phyloP scores from a whole-genome alignment of 1,140 invertebrate genomes.

The Hyles euphorbiae region DNA sequence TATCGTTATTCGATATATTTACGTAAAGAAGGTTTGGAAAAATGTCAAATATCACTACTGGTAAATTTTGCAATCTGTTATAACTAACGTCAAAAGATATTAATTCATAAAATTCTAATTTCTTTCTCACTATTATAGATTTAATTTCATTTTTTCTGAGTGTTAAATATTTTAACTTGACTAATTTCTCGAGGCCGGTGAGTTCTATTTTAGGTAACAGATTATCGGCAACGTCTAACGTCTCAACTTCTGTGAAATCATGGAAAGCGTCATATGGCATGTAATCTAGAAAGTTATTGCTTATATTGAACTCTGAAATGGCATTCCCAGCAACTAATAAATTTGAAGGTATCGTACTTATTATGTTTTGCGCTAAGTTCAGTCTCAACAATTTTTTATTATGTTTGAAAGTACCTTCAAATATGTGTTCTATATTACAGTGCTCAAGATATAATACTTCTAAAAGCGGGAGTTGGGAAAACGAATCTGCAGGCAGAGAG shows the following conservation, averaged over 20 bases:
- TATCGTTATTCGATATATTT: slow-evolving; percentile 63
- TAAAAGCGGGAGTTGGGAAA: slow-evolving; percentile 60
- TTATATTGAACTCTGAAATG: slow-evolving; percentile 61
- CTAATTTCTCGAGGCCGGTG: slow-evolving; percentile 56
- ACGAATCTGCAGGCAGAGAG: slow-evolving; percentile 55
- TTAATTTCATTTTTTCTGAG: slow-evolving; percentile 66
- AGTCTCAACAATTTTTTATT: slow-evolving; percentile 62
- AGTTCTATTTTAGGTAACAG: slow-evolving; percentile 61
- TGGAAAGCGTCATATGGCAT: slow-evolving; percentile 59
- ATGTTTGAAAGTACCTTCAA: slow-evolving; percentile 55
- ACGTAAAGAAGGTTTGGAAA: slow-evolving; percentile 66
- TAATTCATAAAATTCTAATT: slow-evolving; percentile 46
- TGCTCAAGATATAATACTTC: slow-evolving; percentile 63
- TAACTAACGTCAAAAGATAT: slow-evolving; percentile 59
- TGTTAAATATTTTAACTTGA: slow-evolving; percentile 57
- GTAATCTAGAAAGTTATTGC: slow-evolving; percentile 64
- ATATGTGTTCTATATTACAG: slow-evolving; percentile 64
- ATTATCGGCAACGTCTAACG: slow-evolving; percentile 62
- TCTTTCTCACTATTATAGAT: slow-evolving; percentile 51
- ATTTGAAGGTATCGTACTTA: slow-evolving; percentile 48
- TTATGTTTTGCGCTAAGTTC: slow-evolving; percentile 65
- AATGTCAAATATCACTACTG: slow-evolving; percentile 49
- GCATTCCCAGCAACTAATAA: slow-evolving; percentile 51
- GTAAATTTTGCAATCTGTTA: slow-evolving; percentile 55
- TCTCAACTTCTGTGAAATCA: slow-evolving; percentile 58